A percentile compares a stretch with the other conserved stretches of the same genome.
These are phyloP conservation scores for Mirounga angustirostris DNA, from an alignment of 2,113 vertebrate species.

Conservation along the genomic window DNA sequence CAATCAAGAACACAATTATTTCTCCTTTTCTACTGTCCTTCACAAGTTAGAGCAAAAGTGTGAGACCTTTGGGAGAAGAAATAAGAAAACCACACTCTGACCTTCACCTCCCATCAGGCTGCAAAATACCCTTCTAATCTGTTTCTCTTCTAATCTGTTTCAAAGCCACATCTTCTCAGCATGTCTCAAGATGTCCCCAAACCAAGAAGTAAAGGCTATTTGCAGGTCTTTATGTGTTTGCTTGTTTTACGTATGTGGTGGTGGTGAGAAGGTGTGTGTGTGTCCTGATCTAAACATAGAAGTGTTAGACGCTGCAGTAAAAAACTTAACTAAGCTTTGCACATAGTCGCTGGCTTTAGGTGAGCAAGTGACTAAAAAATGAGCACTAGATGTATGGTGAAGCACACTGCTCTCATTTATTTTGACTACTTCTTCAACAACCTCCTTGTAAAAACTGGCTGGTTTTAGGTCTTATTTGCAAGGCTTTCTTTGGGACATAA, in stretches of 20 bases:
- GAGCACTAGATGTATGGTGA: neutral
- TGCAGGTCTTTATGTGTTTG: neutral
- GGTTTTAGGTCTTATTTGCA: neutral
- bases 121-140: neutral
- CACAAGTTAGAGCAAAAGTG: neutral
- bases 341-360: neutral
- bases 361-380: neutral
- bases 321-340: neutral
- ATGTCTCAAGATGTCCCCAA: neutral
- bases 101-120: neutral
- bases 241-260: neutral
- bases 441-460: neutral
- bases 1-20: neutral
- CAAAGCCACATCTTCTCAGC: neutral
- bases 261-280: neutral
- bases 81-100: neutral
- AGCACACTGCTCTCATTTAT: neutral
- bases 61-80: constrained; percentile 1
- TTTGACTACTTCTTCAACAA: neutral
- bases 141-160: neutral
- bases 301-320: neutral
- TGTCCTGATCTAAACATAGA: constrained; percentile 10
- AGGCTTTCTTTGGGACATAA: neutral
- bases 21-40: neutral
- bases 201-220: neutral